Base-by-base conservation (phyloP, 2,113 vertebrate species). In the Kryptolebias marmoratus region DNA sequence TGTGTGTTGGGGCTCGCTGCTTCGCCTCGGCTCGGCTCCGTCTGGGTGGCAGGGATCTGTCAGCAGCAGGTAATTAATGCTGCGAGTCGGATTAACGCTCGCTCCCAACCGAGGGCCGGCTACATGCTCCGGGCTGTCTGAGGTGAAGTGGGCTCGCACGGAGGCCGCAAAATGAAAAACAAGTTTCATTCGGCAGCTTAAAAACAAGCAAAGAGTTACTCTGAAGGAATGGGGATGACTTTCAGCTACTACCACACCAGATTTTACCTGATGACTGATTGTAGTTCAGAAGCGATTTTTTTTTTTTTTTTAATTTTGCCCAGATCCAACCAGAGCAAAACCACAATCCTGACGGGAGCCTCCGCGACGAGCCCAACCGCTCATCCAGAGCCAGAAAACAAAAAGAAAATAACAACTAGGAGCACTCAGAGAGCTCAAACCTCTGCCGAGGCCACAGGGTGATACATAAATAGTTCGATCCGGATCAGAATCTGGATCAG, bases 21-120 rank as follows among this genome's bases (percentile, higher is more conserved):
- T 82, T 49, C 50, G 71, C 57, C 67, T 73, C 66, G 70, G 60
- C 71, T 69, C 62, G 2, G 48, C 80, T 68, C 53, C 27, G 73
- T 70, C 83, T 70, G 80, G 82, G 76, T 87, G 75, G 85, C 71
- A 62, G 64, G 64, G 76, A 87, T 91, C 88, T 49, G 82, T 91
- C 85, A 90, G 80, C 85, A 75, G 79, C 82, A 74, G 18, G 68
- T 80, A 77, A 88, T 90, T 89, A 89, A 61, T 61, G 75, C 66
- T 70, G 57, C 79, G 75, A 77, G 66, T 64, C 72, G 61, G 78
- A 70, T 71, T 79, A 74, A 61, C 65, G 60, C 75, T 60, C 71
- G 80, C 83, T 83, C 79, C 76, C 78, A 68, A 22, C 67, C 82
- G 80, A 71, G 77, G 67, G 63, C 53, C 65, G 55, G 75, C 77